These are phyloP conservation scores for Ornithorhynchus anatinus DNA, from an alignment of 2,113 vertebrate species.

Conservation along the genomic window DNA sequence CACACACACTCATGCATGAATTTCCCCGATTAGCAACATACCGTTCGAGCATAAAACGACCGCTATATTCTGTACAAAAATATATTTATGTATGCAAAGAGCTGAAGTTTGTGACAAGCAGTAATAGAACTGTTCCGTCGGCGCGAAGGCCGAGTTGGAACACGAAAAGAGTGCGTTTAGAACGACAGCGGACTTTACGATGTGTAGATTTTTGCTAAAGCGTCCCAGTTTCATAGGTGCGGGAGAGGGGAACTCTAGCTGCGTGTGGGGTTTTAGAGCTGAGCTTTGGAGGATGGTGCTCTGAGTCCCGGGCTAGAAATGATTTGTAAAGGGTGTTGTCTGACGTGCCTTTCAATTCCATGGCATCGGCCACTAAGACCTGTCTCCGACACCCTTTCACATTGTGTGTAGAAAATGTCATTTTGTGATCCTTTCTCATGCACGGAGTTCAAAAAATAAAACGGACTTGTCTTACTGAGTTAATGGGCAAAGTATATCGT, in stretches of 20 bases:
- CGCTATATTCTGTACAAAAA: no score
- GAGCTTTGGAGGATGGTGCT: neutral
- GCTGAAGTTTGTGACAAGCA: no score
- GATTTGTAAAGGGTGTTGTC: neutral
- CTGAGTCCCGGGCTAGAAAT: neutral
- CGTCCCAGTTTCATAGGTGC: neutral
- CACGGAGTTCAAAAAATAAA: neutral
- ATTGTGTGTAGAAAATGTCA: neutral
- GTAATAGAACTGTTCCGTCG: no score
- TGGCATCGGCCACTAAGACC: neutral
- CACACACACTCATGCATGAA: no score
- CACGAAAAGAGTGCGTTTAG: no score
- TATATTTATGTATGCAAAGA: no score
- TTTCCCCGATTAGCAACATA: no score
- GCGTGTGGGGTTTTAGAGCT: neutral
- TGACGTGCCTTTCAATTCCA: neutral
- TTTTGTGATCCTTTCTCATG: slow-evolving; percentile 2
- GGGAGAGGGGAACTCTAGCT: neutral
- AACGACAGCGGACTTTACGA: no score
- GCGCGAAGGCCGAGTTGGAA: no score
- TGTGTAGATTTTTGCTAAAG: neutral
- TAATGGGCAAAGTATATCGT: neutral
- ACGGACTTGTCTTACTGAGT: neutral
- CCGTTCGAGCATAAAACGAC: no score
- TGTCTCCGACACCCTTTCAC: neutral